Evolutionary conservation across 1,140 invertebrate genomes (phyloP).

Genomic region (Neodiprion pinetum): DNA sequence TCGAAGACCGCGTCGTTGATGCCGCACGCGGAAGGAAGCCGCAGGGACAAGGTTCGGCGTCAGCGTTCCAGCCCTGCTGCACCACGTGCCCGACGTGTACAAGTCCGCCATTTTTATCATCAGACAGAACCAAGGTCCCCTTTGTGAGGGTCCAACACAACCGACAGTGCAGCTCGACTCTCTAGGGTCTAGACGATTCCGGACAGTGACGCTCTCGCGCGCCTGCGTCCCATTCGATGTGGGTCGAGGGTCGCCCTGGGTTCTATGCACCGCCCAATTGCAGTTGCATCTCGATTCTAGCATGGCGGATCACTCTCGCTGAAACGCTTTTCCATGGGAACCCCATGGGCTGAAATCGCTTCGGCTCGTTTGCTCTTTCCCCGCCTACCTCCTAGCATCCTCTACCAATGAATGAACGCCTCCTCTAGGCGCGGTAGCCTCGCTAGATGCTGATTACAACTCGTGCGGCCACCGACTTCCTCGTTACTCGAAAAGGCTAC

Average conservation of each 20-base stretch:
- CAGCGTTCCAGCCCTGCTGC: too few relatives aligned
- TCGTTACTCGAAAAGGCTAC: too few relatives aligned
- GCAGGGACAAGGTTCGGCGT: too few relatives aligned
- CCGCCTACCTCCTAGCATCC: conserved; percentile 55
- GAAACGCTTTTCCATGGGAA: conserved; percentile 11
- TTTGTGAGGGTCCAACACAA: background rate
- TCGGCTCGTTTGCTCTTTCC: conserved; percentile 49
- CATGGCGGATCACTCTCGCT: conserved; percentile 15
- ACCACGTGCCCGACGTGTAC: background rate
- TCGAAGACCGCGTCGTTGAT: too few relatives aligned
- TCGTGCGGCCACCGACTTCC: too few relatives aligned
- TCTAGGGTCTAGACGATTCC: background rate
- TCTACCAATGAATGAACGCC: conserved; percentile 55
- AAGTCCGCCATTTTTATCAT: conserved; percentile 3
- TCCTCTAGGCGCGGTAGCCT: conserved; percentile 34
- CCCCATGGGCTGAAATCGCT: conserved; percentile 37
- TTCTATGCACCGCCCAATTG: conserved; percentile 11
- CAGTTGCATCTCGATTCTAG: conserved; percentile 11
- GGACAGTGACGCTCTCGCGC: background rate
- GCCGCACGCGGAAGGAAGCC: too few relatives aligned
- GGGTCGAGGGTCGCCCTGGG: background rate
- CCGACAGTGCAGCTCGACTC: background rate
- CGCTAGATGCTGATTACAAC: too few relatives aligned
- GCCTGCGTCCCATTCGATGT: background rate
- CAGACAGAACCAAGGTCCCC: background rate